A percentile compares a stretch with the other conserved stretches of the same genome.
These are phyloP conservation scores for Antheraea pernyi DNA, from an alignment of 1,140 invertebrate species.

Conservation along the genomic window DNA sequence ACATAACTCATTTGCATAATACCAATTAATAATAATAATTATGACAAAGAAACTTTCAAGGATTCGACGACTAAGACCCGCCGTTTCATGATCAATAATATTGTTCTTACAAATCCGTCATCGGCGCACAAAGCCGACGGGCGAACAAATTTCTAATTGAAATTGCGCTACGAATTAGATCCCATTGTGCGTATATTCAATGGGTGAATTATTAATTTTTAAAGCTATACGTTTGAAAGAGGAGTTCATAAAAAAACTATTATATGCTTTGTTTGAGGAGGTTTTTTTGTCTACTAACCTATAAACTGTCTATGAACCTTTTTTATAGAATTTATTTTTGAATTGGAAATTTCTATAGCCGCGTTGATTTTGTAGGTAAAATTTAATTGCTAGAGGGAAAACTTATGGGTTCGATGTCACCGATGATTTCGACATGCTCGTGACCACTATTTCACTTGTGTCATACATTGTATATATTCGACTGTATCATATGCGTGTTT, in stretches of 20 bases:
- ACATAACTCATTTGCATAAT: conserved; percentile 45
- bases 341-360: too few relatives aligned
- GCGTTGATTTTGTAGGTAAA: too few relatives aligned
- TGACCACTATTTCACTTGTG: too few relatives aligned
- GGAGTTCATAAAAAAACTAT: conserved; percentile 3
- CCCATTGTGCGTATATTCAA: conserved; percentile 21
- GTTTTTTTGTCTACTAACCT: neutral
- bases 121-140: conserved; percentile 15
- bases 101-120: conserved; percentile 36
- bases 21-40: conserved; percentile 52
- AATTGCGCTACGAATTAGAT: conserved; percentile 24
- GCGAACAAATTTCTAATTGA: conserved; percentile 34
- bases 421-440: too few relatives aligned
- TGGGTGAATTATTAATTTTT: conserved; percentile 18
- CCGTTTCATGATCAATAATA: conserved; percentile 34
- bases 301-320: neutral
- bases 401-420: too few relatives aligned
- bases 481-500: too few relatives aligned
- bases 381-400: too few relatives aligned
- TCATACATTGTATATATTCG: too few relatives aligned
- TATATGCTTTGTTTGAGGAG: neutral
- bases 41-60: conserved; percentile 42
- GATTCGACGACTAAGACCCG: conserved; percentile 17
- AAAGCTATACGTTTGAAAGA: conserved; percentile 5
- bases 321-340: too few relatives aligned